Evolutionary conservation across 1,140 invertebrate genomes (phyloP).

Genomic region (Bombus superbus): DNA sequence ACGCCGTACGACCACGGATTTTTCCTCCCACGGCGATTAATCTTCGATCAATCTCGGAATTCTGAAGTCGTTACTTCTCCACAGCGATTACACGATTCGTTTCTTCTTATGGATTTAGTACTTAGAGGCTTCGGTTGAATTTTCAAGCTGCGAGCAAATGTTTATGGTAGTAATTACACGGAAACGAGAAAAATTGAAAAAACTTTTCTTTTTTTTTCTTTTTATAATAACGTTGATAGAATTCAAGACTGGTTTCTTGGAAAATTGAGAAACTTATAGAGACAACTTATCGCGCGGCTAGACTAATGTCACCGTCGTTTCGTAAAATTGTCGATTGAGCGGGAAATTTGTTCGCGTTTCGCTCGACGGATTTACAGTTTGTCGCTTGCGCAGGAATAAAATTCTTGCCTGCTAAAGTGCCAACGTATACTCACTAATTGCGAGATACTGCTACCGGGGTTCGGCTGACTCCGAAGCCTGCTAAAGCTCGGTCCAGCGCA

Average conservation of each 20-base stretch:
- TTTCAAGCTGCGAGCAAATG: neutral
- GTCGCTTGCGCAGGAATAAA: neutral
- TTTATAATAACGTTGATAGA: neutral
- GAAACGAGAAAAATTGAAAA: too few relatives aligned
- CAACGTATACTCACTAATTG: neutral
- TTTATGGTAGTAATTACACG: neutral
- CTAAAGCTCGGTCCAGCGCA: neutral
- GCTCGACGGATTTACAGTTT: neutral
- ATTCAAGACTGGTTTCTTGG: neutral
- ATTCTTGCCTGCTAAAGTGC: neutral
- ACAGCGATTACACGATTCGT: neutral
- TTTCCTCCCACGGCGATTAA: conserved; percentile 26
- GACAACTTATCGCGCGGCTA: neutral
- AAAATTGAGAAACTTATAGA: neutral
- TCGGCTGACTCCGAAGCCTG: neutral
- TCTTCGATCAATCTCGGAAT: conserved; percentile 26
- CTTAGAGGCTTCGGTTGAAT: too few relatives aligned
- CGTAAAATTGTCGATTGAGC: neutral
- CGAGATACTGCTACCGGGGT: neutral
- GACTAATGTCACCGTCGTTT: neutral
- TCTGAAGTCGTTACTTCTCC: neutral
- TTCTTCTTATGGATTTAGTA: neutral
- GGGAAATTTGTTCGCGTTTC: too few relatives aligned
- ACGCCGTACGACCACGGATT: neutral
- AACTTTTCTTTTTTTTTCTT: neutral